Base-by-base conservation (phyloP, 1,140 invertebrate genomes). In the Bilobella aurantiaca region DNA sequence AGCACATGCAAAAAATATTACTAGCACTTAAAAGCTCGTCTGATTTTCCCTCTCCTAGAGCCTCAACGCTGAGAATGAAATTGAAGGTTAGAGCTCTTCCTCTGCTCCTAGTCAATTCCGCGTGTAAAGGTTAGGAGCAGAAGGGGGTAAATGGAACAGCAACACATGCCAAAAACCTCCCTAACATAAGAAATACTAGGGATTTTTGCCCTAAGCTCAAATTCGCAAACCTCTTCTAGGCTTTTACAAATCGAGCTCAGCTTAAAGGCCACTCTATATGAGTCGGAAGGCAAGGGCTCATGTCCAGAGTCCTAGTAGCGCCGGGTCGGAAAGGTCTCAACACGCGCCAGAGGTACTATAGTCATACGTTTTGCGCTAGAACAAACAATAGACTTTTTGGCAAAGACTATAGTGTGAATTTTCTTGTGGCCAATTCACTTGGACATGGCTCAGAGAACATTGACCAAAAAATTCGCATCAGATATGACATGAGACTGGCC, bases 51-150 rank as follows among this genome's bases (percentile, higher is more conserved):
- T n/a, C n/a, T n/a, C n/a, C 49, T 23, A 53, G 23, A 53, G 23
- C 14, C 25, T 53, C 3, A 12, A 18, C 5, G 49, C 5, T 53
- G 23, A 53, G 21, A 53, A 23, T 42, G 23, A 53, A 16, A 53
- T 53, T 53, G 49, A 53, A 53, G 49, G 49, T 53, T 53, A 53
- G 49, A n/a, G n/a, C n/a, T n/a, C n/a, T n/a, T n/a, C n/a, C 49
- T 23, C 25, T 14, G 12, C 49, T 23, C 49, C 21, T 18, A 53
- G n/a, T 42, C 8, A 16, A 53, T 5, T 5, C 5, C 21, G 23
- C 49, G 23, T 14, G 14, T 8, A 53, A 23, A 53, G 21, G 49
- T 23, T 53, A 53, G 34, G 49, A 42, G 37, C n/a, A n/a, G 37
- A 53, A 53, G 49, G 49, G 49, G 49, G 49, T 53, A 53, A 53